Percentiles rank a stretch among this genome's conserved stretches.
phyloP scores from a whole-genome alignment of 92 coral and sea anemone genomes.

The Zoanthus solanderi region DNA sequence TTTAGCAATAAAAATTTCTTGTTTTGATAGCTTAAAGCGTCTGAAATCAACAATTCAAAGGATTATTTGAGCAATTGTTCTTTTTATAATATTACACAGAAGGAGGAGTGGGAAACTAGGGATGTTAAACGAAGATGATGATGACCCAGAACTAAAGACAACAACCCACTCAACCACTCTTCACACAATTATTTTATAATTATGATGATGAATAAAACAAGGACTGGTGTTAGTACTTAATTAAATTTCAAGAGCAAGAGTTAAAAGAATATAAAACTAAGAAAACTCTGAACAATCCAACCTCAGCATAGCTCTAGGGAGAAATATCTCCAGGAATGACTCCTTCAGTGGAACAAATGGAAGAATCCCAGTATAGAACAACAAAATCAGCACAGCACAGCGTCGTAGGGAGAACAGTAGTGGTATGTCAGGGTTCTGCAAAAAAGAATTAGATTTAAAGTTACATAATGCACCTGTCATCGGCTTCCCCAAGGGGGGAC shows the following conservation, averaged over 20 bases:
- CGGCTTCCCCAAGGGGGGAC: too few species aligned
- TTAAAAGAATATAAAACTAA: background rate
- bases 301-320: conserved; percentile 92
- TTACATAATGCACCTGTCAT: background rate
- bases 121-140: too few species aligned
- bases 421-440: conserved; percentile 95
- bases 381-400: conserved; percentile 70
- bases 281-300: background rate
- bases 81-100: too few species aligned
- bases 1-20: conserved; percentile 71
- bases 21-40: conserved; percentile 85
- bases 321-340: conserved; percentile 87
- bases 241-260: too few species aligned
- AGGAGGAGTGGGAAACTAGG: too few species aligned
- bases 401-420: conserved; percentile 87
- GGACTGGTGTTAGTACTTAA: too few species aligned
- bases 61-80: background rate
- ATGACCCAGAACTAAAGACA: too few species aligned
- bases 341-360: conserved; percentile 96
- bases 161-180: too few species aligned
- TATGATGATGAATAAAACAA: too few species aligned
- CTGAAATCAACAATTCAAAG: conserved; percentile 47
- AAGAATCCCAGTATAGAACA: conserved; percentile 90
- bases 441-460: background rate
- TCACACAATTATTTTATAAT: too few species aligned